Base-by-base conservation (phyloP, 2,113 vertebrate species). In the Peromyscus maniculatus region DNA sequence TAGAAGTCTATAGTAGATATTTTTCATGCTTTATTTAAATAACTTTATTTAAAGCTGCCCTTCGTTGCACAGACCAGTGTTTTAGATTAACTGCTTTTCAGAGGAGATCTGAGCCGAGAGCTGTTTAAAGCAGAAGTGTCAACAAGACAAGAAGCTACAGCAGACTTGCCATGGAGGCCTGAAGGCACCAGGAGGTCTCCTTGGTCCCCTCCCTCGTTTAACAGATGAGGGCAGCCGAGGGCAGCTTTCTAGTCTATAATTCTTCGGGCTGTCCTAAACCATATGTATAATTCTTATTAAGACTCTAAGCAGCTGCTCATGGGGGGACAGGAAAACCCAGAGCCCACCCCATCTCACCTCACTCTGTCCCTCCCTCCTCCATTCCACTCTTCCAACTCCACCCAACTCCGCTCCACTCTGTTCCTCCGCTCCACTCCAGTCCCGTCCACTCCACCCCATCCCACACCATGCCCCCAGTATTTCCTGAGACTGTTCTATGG, bases 311-410 rank as follows among this genome's bases (percentile, higher is more conserved):
- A 89, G 72, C 39, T 74, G 66, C 28, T 74, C 72, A 74, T 10
- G 62, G 92, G 74, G 91, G 28, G 46, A 69, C 39, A 91, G 77
- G 16, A 75, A 91, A 91, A 91, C 24, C 79, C 31, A 69, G 66
- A 88, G 59, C 39, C 59, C 55, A 67, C 15, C 66, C 52, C 55
- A 6, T 69, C 69, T 24, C 36, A 3, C 55, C 26, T n/a, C 16
- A 39, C 31, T 59, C 69, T 21, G 33, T 6, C 6, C 52, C 36
- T 11, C 52, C 31, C 49, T n/a, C 67, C 21, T 22, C 31, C 31
- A 46, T 16, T 31, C 77, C 77, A 33, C 6, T 66, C 26, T 19
- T 21, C 16, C 82, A 24, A 9, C 26, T 3, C 31, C 43, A 49
- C 7, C 21, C 84, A 31, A 21, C 72, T 46, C 59, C 49, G 6